These are phyloP conservation scores for Cettia cetti DNA, from an alignment of 2,113 vertebrate species.

Conservation along the genomic window DNA sequence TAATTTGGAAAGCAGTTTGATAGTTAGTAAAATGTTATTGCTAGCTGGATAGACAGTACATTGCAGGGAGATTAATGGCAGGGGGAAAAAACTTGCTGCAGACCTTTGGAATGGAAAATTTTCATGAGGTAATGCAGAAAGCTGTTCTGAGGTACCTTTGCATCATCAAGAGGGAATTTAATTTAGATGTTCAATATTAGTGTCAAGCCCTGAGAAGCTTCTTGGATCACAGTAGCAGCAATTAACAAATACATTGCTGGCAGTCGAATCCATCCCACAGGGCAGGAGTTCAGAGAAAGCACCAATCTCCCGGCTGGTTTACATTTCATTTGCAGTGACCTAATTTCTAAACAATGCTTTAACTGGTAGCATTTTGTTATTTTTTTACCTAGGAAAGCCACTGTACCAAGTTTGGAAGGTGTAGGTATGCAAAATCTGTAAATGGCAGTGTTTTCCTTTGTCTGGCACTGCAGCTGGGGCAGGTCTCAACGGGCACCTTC, in stretches of 20 bases:
- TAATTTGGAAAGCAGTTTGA: neutral
- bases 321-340: neutral
- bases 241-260: conserved; percentile 55
- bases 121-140: neutral
- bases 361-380: neutral
- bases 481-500: conserved; percentile 43
- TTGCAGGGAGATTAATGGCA: neutral
- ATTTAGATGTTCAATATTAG: conserved; percentile 40
- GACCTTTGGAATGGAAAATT: neutral
- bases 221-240: conserved; percentile 44
- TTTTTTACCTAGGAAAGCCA: conserved; percentile 2
- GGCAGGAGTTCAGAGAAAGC: conserved; percentile 1
- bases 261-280: neutral
- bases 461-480: neutral
- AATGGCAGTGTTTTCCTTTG: neutral
- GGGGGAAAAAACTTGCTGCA: neutral
- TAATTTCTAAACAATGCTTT: neutral
- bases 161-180: conserved; percentile 19
- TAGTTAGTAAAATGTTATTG: neutral
- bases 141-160: neutral
- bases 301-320: neutral
- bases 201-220: conserved; percentile 32
- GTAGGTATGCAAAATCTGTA: neutral
- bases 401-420: neutral
- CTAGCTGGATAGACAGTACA: neutral